phyloP scores from a whole-genome alignment of 2,113 vertebrate genomes.

The Cochlearius cochlearius region DNA sequence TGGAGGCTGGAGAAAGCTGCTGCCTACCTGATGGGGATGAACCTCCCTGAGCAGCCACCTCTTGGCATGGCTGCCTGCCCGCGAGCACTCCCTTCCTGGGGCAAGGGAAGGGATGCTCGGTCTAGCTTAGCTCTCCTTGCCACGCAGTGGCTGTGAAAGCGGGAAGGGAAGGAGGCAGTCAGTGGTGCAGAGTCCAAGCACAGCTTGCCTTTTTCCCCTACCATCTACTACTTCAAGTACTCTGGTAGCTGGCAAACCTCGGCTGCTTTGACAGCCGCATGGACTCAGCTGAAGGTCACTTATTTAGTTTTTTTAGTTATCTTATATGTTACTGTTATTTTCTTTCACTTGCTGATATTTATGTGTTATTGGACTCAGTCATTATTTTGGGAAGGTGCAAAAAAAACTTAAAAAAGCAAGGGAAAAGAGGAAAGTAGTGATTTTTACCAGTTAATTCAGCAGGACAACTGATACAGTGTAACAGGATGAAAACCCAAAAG shows the following conservation, averaged over 20 bases:
- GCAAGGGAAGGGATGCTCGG: neutral
- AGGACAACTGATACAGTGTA: neutral
- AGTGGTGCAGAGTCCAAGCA: neutral
- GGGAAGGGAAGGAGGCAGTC: neutral
- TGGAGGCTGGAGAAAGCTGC: neutral
- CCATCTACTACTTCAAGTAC: neutral
- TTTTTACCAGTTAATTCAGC: neutral
- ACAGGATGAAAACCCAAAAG: neutral
- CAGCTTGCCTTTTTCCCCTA: neutral
- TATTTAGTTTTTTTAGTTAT: neutral
- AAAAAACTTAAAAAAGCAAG: neutral
- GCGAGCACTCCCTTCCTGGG: neutral
- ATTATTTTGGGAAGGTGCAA: neutral
- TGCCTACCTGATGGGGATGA: neutral
- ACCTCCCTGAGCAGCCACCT: neutral
- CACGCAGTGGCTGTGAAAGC: rapidly evolving
- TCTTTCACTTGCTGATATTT: neutral
- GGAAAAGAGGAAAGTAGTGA: neutral
- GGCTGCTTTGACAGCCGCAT: neutral
- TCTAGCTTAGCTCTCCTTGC: neutral
- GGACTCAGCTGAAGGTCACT: neutral
- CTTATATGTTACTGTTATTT: neutral
- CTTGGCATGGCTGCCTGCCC: rapidly evolving
- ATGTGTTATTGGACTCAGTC: neutral
- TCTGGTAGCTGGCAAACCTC: neutral